Evolutionary conservation across 1,140 invertebrate genomes (phyloP), one percentile per base, ranked within the genome.

Genomic region (Propsilocerus akamusi): DNA sequence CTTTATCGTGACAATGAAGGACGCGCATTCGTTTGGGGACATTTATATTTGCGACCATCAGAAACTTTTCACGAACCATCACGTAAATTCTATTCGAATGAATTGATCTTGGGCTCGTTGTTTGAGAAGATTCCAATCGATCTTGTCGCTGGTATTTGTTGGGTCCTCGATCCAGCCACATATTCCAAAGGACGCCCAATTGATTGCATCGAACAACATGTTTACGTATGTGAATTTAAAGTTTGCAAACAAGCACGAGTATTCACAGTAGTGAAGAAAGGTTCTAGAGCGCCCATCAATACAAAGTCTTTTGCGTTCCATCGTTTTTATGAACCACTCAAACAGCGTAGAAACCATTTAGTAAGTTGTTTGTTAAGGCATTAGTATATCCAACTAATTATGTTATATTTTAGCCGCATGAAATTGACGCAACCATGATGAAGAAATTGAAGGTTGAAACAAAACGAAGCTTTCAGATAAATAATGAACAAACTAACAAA

Each of bases 61-160:
- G 95, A 98, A 68, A 98, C 94, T 12, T 97, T 89, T 72, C 93
- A 97, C 64, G 94, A 98, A 64, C 91, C 94, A 14, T 85, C 86
- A 1, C 76, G 94, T 54, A 90, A 90, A 63, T 80, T 98, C 70
- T 97, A 89, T 68, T 79, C 83, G 26, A 97, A 98, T 67, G 95
- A 99, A 71, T 86, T 97, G 10, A 88, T 96, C 61, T 76, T 89
- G 25, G 85, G 91, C 3, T 91, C 91, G 0, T 65, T 95, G 4
- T 95, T 92, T 63, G 95, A 98, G 68, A 86, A 92, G 3, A 82
- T 97, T 10, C 87, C 93, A 1, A 81, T 97, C 53, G 89, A 96
- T 62, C 72, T 90, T 32, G 81, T 98, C n/a, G 87, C 93, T 63
- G 90, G 89, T 25, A 78, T 85, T 47, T 98, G 94, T 62, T 94